A percentile compares a stretch with the other conserved stretches of the same genome.
Evolutionary conservation across 2,797 vertebrate genomes (phyloP).

Genomic region (Acanthurus leucopareius): DNA sequence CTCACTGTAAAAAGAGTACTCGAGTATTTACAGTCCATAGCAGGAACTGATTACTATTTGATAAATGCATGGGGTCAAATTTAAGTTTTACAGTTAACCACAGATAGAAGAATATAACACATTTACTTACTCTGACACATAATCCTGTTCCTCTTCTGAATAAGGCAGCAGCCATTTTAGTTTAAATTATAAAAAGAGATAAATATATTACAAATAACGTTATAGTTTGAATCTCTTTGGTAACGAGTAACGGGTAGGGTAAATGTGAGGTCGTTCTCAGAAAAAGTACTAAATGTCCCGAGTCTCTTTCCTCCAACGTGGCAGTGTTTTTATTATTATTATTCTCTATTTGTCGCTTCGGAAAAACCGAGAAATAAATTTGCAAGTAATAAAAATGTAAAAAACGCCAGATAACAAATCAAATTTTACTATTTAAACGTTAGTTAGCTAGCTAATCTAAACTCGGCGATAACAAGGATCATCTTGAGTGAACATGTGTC

Average conservation of each 20-base stretch:
- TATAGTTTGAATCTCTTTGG: no score
- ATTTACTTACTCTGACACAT: conserved; percentile 30
- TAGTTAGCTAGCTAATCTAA: no score
- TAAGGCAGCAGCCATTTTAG: conserved; percentile 42
- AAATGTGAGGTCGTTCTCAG: background rate
- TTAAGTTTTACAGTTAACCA: background rate
- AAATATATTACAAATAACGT: no score
- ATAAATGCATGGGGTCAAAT: background rate
- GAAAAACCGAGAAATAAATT: accelerated
- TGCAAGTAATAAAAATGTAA: background rate
- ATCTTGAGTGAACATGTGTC: no score
- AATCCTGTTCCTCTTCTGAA: conserved; percentile 28
- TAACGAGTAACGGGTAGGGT: background rate
- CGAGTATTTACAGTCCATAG: background rate
- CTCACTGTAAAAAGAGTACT: background rate
- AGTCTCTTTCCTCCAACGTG: background rate
- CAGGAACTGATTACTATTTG: background rate
- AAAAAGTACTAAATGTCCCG: conserved; percentile 50
- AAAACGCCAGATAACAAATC: background rate
- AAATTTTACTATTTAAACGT: no score
- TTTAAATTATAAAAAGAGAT: background rate
- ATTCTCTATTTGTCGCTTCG: background rate
- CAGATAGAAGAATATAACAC: background rate
- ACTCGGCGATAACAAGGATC: no score
- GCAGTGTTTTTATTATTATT: no score